A percentile compares a stretch with the other conserved stretches of the same genome.
phyloP scores from a whole-genome alignment of 2,797 vertebrate genomes.

The Rhyacichthys aspro region DNA sequence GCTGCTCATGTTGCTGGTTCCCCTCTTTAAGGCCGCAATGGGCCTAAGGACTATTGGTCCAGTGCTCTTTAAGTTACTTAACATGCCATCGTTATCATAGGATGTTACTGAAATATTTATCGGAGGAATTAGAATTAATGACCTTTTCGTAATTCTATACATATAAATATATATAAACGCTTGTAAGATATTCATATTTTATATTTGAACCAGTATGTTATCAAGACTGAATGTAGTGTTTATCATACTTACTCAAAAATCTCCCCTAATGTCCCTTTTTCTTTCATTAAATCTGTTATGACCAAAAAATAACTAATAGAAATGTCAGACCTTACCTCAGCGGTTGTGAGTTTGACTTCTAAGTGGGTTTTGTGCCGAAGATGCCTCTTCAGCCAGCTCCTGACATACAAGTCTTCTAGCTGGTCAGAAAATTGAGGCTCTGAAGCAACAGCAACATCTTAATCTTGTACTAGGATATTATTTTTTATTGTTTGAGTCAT shows the following conservation, averaged over 20 bases:
- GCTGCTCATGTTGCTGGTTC: constrained; percentile 73
- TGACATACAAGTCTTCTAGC: constrained; percentile 51
- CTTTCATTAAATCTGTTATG: constrained; percentile 78
- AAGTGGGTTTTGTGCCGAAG: constrained; percentile 33
- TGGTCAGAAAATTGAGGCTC: constrained; percentile 57
- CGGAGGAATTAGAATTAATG: constrained; percentile 79
- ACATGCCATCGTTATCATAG: constrained; percentile 60
- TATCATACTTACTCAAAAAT: constrained; percentile 76
- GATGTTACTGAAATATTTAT: constrained; percentile 86
- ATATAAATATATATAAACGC: constrained; percentile 81
- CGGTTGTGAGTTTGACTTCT: constrained; percentile 58
- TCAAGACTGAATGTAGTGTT: constrained; percentile 89
- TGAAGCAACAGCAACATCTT: constrained; percentile 69
- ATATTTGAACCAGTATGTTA: constrained; percentile 85
- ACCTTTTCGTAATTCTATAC: constrained; percentile 77
- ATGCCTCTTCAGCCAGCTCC: constrained; percentile 50
- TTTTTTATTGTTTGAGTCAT: constrained; percentile 44
- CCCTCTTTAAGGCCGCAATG: constrained; percentile 52
- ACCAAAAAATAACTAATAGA: constrained; percentile 88
- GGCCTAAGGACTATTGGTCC: constrained; percentile 61
- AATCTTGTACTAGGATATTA: constrained; percentile 31
- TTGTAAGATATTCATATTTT: constrained; percentile 87
- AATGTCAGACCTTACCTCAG: constrained; percentile 64
- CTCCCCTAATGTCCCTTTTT: constrained; percentile 74
- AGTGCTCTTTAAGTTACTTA: constrained; percentile 66